Evolutionary conservation across 2,113 vertebrate genomes (phyloP), one percentile per base, ranked within the genome.

Genomic region (Podilymbus podiceps): DNA sequence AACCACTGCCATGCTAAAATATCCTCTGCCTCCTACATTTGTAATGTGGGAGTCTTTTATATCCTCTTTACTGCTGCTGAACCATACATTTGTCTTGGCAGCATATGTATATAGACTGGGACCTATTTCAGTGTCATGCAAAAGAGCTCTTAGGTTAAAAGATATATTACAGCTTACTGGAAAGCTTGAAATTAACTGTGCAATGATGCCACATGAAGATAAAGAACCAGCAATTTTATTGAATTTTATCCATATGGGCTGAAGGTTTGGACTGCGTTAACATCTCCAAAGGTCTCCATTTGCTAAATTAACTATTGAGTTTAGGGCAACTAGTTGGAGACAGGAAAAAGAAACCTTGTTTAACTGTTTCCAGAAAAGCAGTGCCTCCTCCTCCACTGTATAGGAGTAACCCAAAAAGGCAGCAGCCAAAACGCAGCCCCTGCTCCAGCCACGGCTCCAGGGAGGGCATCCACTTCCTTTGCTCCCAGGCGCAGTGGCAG

Each of bases 11-110:
- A 95, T 72, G 62, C 89, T 97, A 96, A 96, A 97, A 97, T 97
- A 97, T 95, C 96, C 96, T 92, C 94, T 96, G 89, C 94, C 97
- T 97, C 97, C 97, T 96, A 97, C 96, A 72, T 94, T 95, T 93
- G 81, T 93, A 93, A 95, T 1, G 71, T 97, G 97, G 95, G 96
- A 95, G 95, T 97, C 97, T 97, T 97, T 97, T 96, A 90, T 96
- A 95, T 95, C 94, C 94, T 95, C 92, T 97, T 90, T 94, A 86
- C 90, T 85, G 83, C 40, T 90, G 92, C 96, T 96, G 90, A 96
- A 90, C 88, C 90, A 58, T 95, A 47, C 88, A 96, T 97, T 97
- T 97, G 91, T 97, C 95, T 97, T 97, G 96, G 96, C 97, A 97
- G 86, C 66, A 95, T 91, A 93, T 69, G 87, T 78, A 85, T 89